A percentile compares a stretch with the other conserved stretches of the same genome.
These are phyloP conservation scores for Anoncus sp. DNA, from an alignment of 2,888 invertebrate genomes.

Conservation along the genomic window DNA sequence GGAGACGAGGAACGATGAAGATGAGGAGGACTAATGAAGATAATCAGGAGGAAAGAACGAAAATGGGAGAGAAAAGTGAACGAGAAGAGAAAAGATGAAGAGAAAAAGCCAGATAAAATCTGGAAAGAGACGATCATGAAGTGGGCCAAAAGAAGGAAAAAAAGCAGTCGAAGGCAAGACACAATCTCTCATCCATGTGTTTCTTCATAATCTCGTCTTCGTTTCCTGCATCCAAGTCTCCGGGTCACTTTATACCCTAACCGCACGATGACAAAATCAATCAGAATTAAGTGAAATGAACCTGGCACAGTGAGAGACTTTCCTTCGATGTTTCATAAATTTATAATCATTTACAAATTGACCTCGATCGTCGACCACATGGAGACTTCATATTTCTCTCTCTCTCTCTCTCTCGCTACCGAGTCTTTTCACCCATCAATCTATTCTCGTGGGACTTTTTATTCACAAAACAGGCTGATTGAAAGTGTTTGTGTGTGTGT, in stretches of 20 bases:
- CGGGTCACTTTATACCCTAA: too few relatives aligned
- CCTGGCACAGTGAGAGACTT: constrained; percentile 18
- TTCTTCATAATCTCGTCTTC: too few relatives aligned
- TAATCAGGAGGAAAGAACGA: too few relatives aligned
- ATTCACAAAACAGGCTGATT: neutral
- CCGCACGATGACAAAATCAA: too few relatives aligned
- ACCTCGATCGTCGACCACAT: constrained; percentile 44
- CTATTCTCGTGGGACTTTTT: constrained; percentile 10
- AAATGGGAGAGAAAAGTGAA: neutral
- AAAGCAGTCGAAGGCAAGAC: too few relatives aligned
- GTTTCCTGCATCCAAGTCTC: too few relatives aligned
- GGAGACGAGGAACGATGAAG: neutral
- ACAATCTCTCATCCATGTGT: too few relatives aligned
- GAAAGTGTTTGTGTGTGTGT: neutral
- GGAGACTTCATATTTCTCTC: constrained; percentile 23
- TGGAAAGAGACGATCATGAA: too few relatives aligned
- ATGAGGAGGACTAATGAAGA: neutral
- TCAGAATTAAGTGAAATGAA: constrained; percentile 16
- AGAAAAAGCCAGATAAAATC: neutral
- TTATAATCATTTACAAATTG: constrained; percentile 57
- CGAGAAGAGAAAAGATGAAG: neutral
- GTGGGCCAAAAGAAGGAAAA: neutral
- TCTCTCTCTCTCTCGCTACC: too few relatives aligned
- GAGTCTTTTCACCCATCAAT: constrained; percentile 55
- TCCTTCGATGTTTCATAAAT: constrained; percentile 33